phyloP scores from a whole-genome alignment of 1,140 invertebrate species.

The Palaemon carinicauda region DNA sequence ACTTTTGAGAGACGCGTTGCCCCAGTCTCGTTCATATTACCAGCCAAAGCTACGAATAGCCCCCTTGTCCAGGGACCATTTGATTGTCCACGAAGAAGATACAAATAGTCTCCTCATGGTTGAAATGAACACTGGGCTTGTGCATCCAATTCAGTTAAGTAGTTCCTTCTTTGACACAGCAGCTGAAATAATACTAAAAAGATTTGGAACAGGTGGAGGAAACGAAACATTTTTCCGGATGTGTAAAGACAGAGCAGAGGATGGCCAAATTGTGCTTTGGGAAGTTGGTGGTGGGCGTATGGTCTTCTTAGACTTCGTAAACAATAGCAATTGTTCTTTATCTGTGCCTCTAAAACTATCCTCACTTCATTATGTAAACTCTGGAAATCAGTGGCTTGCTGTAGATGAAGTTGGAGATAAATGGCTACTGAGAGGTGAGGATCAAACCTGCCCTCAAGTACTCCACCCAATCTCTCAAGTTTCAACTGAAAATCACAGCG shows the following conservation, averaged over 20 bases:
- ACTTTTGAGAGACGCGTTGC: conserved; percentile 36
- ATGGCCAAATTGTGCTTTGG: conserved; percentile 60
- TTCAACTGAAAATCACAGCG: neutral
- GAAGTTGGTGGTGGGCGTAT: conserved; percentile 63
- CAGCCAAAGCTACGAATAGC: conserved; percentile 30
- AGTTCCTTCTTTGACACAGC: conserved; percentile 30
- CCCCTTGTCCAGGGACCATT: neutral
- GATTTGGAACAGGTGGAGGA: neutral
- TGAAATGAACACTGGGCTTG: conserved; percentile 9
- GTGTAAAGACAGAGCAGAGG: conserved; percentile 39
- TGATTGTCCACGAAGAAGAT: conserved; percentile 46
- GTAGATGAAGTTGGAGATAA: conserved; percentile 59
- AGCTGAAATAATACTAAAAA: conserved; percentile 16
- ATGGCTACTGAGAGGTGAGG: conserved; percentile 36
- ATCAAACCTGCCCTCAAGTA: conserved; percentile 62
- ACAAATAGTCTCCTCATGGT: conserved; percentile 34
- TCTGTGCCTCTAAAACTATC: conserved; percentile 64
- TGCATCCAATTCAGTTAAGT: conserved; percentile 4
- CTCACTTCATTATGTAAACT: conserved; percentile 63
- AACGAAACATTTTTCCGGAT: conserved; percentile 50
- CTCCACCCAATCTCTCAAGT: conserved; percentile 64
- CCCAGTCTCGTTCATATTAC: conserved; percentile 29
- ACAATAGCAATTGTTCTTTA: conserved; percentile 58
- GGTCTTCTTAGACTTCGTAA: conserved; percentile 64
- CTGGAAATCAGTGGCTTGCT: conserved; percentile 64